phyloP scores from a whole-genome alignment of 2,797 vertebrate genomes.

The Etheostoma nigrum region DNA sequence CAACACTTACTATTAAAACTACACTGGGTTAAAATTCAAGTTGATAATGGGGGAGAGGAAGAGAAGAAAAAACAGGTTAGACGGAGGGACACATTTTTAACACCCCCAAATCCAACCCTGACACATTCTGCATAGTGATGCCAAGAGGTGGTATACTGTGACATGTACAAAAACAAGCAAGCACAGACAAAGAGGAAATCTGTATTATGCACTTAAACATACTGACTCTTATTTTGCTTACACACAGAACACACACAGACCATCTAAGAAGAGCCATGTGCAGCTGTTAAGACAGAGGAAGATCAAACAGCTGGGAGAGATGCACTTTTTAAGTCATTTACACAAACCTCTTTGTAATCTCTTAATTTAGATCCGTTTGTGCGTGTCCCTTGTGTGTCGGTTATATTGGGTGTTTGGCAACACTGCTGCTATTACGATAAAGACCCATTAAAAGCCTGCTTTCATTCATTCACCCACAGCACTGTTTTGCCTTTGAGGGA shows the following conservation, averaged over 20 bases:
- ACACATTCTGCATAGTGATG: slow-evolving; percentile 39
- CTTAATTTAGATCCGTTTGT: slow-evolving; percentile 48
- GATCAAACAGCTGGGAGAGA: slow-evolving; percentile 58
- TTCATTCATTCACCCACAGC: slow-evolving; percentile 59
- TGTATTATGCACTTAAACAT: slow-evolving; percentile 4
- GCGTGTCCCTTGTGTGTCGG: slow-evolving; percentile 24
- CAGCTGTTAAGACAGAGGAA: slow-evolving; percentile 36
- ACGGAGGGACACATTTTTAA: slow-evolving; percentile 23
- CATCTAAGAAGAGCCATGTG: slow-evolving; percentile 28
- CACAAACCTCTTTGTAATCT: slow-evolving; percentile 55
- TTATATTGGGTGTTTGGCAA: slow-evolving; percentile 66
- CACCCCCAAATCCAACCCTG: slow-evolving; percentile 38
- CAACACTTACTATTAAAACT: slow-evolving; percentile 21
- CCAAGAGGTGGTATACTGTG: slow-evolving; percentile 14
- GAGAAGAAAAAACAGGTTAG: slow-evolving; percentile 8
- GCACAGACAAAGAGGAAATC: slow-evolving; percentile 32
- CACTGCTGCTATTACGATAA: slow-evolving; percentile 50
- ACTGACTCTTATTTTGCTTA: neutral
- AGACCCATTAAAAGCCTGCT: slow-evolving; percentile 59
- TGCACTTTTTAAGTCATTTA: slow-evolving; percentile 41
- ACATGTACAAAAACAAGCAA: slow-evolving; percentile 35
- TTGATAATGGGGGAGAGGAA: slow-evolving; percentile 18
- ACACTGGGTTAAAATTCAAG: slow-evolving; percentile 7
- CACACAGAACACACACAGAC: neutral
- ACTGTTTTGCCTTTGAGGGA: slow-evolving; percentile 46